These are phyloP conservation scores for Drosophila biarmipes DNA, from an alignment of 1,140 invertebrate genomes.

Conservation along the genomic window DNA sequence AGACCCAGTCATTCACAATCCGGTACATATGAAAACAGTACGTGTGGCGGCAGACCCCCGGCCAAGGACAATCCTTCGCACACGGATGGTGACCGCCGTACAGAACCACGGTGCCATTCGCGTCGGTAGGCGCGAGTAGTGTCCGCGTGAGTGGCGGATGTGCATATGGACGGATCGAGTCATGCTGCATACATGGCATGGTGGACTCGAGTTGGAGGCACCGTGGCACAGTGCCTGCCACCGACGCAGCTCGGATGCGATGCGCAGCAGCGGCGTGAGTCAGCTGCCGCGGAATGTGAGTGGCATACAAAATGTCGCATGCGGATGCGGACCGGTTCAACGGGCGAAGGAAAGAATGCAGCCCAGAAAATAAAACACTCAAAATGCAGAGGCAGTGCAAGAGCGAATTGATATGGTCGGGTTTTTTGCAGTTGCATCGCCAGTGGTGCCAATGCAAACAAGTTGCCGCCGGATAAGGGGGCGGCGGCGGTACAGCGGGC, in stretches of 20 bases:
- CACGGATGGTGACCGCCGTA: neutral
- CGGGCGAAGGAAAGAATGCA: constrained; percentile 39
- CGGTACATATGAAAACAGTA: too few relatives aligned
- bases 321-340: constrained; percentile 66
- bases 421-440: constrained; percentile 13
- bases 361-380: constrained; percentile 47
- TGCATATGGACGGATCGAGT: constrained; percentile 59
- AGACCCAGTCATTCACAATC: too few relatives aligned
- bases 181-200: constrained; percentile 3
- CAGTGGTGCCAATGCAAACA: constrained; percentile 55
- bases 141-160: constrained; percentile 69
- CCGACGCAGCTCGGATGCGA: constrained; percentile 37
- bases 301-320: constrained; percentile 78
- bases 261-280: constrained; percentile 51
- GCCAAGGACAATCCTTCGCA: too few relatives aligned
- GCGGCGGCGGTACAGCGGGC: neutral
- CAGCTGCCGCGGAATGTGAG: constrained; percentile 74
- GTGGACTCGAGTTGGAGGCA: constrained; percentile 22
- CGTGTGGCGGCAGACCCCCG: too few relatives aligned
- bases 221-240: constrained; percentile 33
- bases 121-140: constrained; percentile 55
- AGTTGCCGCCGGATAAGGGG: constrained; percentile 37
- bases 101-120: constrained; percentile 2
- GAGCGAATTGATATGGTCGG: constrained; percentile 53
- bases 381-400: constrained; percentile 10